These are phyloP conservation scores for Caenorhabditis sp. DNA, from an alignment of 2,888 invertebrate species.

Conservation along the genomic window DNA sequence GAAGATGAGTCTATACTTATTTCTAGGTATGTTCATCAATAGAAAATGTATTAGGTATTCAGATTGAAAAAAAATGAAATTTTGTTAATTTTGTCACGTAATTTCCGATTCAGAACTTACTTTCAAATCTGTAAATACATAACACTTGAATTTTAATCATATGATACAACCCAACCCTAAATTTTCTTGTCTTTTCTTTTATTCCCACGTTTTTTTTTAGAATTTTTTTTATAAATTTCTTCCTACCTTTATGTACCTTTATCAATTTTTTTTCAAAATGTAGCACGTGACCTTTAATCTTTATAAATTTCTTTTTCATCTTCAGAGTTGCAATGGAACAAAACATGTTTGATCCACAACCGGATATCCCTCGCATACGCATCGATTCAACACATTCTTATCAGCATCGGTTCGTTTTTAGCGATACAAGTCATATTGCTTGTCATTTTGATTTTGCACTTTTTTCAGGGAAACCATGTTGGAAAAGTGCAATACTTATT, in stretches of 20 bases:
- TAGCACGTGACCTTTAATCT: no score
- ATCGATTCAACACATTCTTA: slow-evolving; percentile 60
- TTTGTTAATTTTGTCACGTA: neutral
- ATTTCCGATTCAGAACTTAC: no score
- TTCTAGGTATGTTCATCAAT: slow-evolving; percentile 21
- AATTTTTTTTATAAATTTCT: no score
- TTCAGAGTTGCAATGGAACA: slow-evolving; percentile 68
- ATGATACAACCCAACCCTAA: neutral
- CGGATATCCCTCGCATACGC: slow-evolving; percentile 54
- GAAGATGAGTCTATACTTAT: slow-evolving; percentile 26
- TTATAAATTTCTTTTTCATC: no score
- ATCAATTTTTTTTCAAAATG: no score
- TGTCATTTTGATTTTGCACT: slow-evolving; percentile 36
- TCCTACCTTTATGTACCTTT: no score
- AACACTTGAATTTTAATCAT: neutral
- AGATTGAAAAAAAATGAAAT: neutral
- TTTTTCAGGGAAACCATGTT: slow-evolving; percentile 45
- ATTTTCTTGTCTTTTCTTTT: neutral
- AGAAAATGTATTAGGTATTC: no score
- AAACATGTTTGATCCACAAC: slow-evolving; percentile 65
- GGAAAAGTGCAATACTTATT: slow-evolving; percentile 44
- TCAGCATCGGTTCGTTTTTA: slow-evolving; percentile 34
- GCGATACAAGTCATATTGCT: neutral
- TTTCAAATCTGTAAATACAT: neutral
- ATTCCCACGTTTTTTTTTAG: neutral